Evolutionary conservation across 2,888 invertebrate species (phyloP).

Genomic region (Parthenolecanium corni): DNA sequence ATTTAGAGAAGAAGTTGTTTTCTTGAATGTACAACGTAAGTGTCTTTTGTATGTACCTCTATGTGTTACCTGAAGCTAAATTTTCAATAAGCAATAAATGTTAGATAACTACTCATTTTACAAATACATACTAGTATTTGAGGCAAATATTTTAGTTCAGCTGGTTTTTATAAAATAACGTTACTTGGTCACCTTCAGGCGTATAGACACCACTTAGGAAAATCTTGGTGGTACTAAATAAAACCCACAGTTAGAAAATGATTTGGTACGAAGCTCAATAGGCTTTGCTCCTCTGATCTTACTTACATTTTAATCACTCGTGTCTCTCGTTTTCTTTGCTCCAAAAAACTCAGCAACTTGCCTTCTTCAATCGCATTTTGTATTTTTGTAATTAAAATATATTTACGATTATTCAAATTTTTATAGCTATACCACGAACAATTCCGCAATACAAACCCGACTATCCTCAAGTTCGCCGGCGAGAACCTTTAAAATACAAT

Average conservation of each 20-base stretch:
- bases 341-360: too few species aligned
- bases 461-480: conserved; percentile 57
- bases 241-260: too few species aligned
- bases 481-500: conserved; percentile 71
- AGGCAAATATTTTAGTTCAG: not conserved
- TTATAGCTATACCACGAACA: conserved; percentile 61
- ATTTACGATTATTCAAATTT: conserved; percentile 31
- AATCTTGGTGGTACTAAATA: too few species aligned
- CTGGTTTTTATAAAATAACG: too few species aligned
- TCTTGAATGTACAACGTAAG: conserved; percentile 90
- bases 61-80: too few species aligned
- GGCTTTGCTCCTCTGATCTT: too few species aligned
- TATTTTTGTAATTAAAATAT: too few species aligned
- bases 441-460: conserved; percentile 56
- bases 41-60: too few species aligned
- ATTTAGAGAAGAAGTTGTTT: conserved; percentile 87
- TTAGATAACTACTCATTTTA: not conserved
- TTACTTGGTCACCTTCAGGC: too few species aligned
- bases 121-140: not conserved
- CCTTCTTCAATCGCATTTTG: too few species aligned
- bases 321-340: not conserved
- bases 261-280: too few species aligned
- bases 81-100: not conserved
- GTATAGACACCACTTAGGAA: too few species aligned
- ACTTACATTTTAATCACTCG: not conserved